Evolutionary conservation across 2,888 invertebrate genomes (phyloP).

Genomic region (Xiphydria camelus): DNA sequence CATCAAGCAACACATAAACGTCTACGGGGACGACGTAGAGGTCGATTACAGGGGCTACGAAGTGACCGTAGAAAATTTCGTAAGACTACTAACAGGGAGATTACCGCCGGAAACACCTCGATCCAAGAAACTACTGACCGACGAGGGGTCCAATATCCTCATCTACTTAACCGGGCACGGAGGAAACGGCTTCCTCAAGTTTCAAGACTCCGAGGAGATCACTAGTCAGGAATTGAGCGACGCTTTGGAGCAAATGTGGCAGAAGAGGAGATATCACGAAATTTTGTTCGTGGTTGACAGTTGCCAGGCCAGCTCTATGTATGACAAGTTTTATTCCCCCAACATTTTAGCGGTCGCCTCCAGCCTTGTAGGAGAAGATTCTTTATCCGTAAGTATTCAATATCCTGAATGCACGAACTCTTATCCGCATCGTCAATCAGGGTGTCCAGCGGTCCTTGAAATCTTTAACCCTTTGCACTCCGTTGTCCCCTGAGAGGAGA

Average conservation of each 20-base stretch:
- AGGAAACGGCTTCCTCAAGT: slow-evolving; percentile 98
- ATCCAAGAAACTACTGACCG: slow-evolving; percentile 91
- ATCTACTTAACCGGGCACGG: slow-evolving; percentile 97
- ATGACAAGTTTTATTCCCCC: slow-evolving; percentile 96
- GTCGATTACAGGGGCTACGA: slow-evolving; percentile 96
- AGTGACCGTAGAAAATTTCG: slow-evolving; percentile 97
- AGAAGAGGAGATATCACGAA: slow-evolving; percentile 97
- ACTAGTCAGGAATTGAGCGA: slow-evolving; percentile 98
- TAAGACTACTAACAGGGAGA: slow-evolving; percentile 91
- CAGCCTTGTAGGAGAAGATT: slow-evolving; percentile 98
- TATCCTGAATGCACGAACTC: slow-evolving; percentile 3
- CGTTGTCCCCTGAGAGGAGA: too few relatives aligned
- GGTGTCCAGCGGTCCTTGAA: too few relatives aligned
- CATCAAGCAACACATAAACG: slow-evolving; percentile 96
- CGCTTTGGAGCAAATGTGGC: slow-evolving; percentile 99
- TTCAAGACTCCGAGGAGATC: slow-evolving; percentile 98
- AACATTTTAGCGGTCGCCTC: slow-evolving; percentile 97
- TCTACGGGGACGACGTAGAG: slow-evolving; percentile 99
- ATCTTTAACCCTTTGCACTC: too few relatives aligned
- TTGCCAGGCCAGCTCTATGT: slow-evolving; percentile 98
- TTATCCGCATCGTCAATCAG: too few relatives aligned
- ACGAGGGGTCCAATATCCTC: slow-evolving; percentile 95
- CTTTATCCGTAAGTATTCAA: slow-evolving; percentile 76
- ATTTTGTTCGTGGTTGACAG: slow-evolving; percentile 98
- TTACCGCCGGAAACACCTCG: slow-evolving; percentile 91